Conservation (phyloP, 2,888 invertebrate genomes). For the Melinaea menophilus region DNA sequence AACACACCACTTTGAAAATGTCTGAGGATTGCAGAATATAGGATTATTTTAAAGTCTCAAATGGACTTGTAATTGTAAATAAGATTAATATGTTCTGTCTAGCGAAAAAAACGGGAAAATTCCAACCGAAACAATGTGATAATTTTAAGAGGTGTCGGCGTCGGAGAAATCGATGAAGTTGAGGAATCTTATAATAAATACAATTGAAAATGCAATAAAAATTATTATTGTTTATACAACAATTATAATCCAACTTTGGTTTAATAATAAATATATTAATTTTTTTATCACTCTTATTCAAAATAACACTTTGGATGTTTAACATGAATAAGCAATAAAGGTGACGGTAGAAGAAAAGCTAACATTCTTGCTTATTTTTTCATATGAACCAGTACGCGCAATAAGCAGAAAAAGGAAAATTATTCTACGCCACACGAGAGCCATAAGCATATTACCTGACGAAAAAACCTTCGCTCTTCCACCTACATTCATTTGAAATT, state of each 20-base stretch:
- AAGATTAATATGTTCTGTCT: too few relatives aligned
- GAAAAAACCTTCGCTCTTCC: constrained; percentile 27
- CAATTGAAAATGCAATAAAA: too few relatives aligned
- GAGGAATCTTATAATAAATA: too few relatives aligned
- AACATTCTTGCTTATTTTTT: constrained; percentile 39
- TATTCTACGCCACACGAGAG: constrained; percentile 43
- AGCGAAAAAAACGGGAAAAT: too few relatives aligned
- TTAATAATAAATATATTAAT: too few relatives aligned
- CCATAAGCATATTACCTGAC: constrained; percentile 38
- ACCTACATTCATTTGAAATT: constrained; percentile 37
- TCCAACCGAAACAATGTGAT: too few relatives aligned
- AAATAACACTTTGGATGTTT: constrained; percentile 14
- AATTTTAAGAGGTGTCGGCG: too few relatives aligned
- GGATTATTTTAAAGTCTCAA: constrained; percentile 16
- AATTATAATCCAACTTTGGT: too few relatives aligned
- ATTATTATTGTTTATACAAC: too few relatives aligned
- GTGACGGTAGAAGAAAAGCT: constrained; percentile 19
- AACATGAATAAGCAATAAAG: constrained; percentile 24
- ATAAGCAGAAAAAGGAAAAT: constrained; percentile 47
- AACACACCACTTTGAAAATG: constrained; percentile 22
- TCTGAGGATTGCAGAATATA: constrained; percentile 17
- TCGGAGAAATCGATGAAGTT: too few relatives aligned
- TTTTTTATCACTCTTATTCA: not conserved
- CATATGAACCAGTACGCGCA: constrained; percentile 48
- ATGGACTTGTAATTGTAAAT: not conserved